phyloP scores from a whole-genome alignment of 2,797 vertebrate genomes.

The Spinus olivaceus region DNA sequence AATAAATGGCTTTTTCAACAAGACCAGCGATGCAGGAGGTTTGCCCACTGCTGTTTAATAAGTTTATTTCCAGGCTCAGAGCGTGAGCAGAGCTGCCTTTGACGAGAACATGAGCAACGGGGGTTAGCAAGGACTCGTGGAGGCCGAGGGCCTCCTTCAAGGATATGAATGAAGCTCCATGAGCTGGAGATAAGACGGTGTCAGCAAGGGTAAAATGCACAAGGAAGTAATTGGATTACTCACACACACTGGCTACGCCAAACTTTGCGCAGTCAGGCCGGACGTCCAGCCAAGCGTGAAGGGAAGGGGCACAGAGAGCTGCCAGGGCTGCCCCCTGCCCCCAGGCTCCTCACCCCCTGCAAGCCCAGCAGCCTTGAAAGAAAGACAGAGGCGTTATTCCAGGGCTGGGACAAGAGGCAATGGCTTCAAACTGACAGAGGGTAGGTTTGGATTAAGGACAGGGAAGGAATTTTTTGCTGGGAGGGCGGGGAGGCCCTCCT shows the following conservation, averaged over 20 bases:
- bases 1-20: background rate
- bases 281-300: background rate
- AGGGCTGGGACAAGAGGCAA: background rate
- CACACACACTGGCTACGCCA: conserved; percentile 9
- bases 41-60: background rate
- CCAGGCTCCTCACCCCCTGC: background rate
- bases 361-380: background rate
- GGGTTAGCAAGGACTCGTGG: background rate
- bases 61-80: background rate
- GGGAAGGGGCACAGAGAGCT: background rate
- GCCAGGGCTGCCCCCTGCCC: background rate
- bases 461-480: background rate
- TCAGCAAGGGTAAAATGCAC: conserved; percentile 26
- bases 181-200: conserved; percentile 20
- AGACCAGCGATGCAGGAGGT: background rate
- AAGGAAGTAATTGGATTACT: conserved; percentile 50
- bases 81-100: background rate
- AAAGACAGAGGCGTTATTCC: background rate
- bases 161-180: background rate
- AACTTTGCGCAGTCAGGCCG: background rate
- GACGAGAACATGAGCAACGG: background rate
- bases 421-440: background rate
- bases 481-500: background rate
- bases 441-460: background rate
- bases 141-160: background rate